phyloP scores from a whole-genome alignment of 2,888 invertebrate genomes.

The Mimas tiliae region DNA sequence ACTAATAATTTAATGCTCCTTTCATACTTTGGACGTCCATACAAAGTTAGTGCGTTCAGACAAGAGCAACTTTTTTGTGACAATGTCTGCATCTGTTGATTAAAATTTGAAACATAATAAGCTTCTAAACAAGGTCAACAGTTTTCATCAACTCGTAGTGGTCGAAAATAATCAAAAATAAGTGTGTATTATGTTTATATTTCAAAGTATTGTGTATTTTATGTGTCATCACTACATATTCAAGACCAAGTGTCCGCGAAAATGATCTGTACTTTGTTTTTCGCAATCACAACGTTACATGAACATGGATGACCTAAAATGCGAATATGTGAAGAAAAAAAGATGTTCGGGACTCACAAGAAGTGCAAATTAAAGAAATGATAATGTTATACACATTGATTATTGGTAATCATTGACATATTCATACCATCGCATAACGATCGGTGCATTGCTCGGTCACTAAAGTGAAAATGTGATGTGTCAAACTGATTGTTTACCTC shows the following conservation, averaged over 20 bases:
- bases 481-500: slow-evolving; percentile 85
- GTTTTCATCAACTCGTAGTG: slow-evolving; percentile 81
- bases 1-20: not conserved
- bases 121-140: slow-evolving; percentile 86
- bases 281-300: slow-evolving; percentile 85
- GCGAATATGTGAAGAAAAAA: slow-evolving; percentile 84
- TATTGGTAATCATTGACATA: slow-evolving; percentile 69
- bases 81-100: slow-evolving; percentile 85
- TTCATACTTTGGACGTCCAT: slow-evolving; percentile 38
- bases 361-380: slow-evolving; percentile 73
- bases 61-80: slow-evolving; percentile 78
- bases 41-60: slow-evolving; percentile 61
- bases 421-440: slow-evolving; percentile 64
- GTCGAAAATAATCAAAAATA: slow-evolving; percentile 79
- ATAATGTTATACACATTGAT: slow-evolving; percentile 71
- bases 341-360: slow-evolving; percentile 79
- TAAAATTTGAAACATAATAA: slow-evolving; percentile 84
- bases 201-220: slow-evolving; percentile 62
- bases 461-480: slow-evolving; percentile 85
- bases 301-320: slow-evolving; percentile 86
- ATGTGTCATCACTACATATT: slow-evolving; percentile 63
- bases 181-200: slow-evolving; percentile 70
- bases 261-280: slow-evolving; percentile 83
- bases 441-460: slow-evolving; percentile 71
- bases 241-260: slow-evolving; percentile 78